Evolutionary conservation across 2,888 invertebrate genomes (phyloP), one percentile per base, ranked within the genome.

Genomic region (Elmis aenea): DNA sequence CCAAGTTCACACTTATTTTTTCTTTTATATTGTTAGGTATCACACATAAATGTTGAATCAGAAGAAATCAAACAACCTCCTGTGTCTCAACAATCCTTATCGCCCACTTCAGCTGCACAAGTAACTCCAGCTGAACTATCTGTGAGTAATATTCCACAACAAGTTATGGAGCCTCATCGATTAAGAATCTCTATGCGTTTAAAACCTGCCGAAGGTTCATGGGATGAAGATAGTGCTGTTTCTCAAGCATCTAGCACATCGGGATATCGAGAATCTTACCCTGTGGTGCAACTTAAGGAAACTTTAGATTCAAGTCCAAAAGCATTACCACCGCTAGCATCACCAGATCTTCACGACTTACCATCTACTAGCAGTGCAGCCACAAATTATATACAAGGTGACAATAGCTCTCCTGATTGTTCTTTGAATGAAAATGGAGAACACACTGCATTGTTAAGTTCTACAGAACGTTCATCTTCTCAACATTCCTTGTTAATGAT

Each of bases 171-270:
- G 44, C 61, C 60, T 3, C 67, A 67, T 41, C 51, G 61, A 11
- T 40, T 68, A 20, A 47, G 68, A 12, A 67, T 68, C 12, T 58
- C 64, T 1, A 60, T 58, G 13, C 56, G 67, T 28, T 55, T 51
- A 13, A 61, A 60, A 48, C 47, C 55, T 48, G 75, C 80, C 0
- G 86, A 86, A 65, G 78, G 84, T 2, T 85, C 85, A 0, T 86
- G 84, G 77, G 86, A 87, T 64, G 86, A 86, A 60, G 83, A 85
- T 61, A 77, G 73, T 48, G 68, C 69, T 26, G 74, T 85, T 40
- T 86, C 86, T 2, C 84, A 85, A 64, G 87, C 86, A 1, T 88
- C 89, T 0, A 89, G 88, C 51, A 90, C 89, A 10, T 90, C 89
- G 1, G 90, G 88, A 43, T 88, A 88, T 66, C 72, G 78, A 14